These are phyloP conservation scores for Caenorhabditis panamensis DNA, from an alignment of 2,888 invertebrate genomes.

Conservation along the genomic window DNA sequence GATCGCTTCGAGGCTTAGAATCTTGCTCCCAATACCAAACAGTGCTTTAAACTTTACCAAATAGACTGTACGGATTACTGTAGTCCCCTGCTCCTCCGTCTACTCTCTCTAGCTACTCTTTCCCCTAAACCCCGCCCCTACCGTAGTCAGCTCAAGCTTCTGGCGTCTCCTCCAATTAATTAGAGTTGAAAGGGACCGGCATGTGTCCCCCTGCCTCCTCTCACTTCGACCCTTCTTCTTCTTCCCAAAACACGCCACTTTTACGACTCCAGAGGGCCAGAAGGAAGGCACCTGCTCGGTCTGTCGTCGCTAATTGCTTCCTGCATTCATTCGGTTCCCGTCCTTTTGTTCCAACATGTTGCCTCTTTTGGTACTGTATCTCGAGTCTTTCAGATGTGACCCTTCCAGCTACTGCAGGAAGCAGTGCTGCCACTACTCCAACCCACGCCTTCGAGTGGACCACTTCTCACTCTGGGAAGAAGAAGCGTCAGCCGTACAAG, in stretches of 20 bases:
- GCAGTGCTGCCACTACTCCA: slow-evolving; percentile 23
- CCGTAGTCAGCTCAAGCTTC: slow-evolving; percentile 16
- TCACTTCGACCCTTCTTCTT: background rate
- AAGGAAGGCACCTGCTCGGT: slow-evolving; percentile 35
- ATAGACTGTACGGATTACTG: background rate
- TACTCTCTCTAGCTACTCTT: background rate
- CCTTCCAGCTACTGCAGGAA: slow-evolving; percentile 16
- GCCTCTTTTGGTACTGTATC: no score
- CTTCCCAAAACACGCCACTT: slow-evolving; percentile 32
- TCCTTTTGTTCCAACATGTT: no score
- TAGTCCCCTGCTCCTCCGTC: no score
- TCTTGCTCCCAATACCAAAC: no score
- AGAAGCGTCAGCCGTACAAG: slow-evolving; percentile 51
- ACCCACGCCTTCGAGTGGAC: slow-evolving; percentile 26
- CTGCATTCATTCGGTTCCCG: background rate
- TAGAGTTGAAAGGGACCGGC: slow-evolving; percentile 57
- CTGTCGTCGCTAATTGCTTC: slow-evolving; percentile 9
- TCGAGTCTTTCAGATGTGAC: no score
- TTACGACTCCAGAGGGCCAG: slow-evolving; percentile 32
- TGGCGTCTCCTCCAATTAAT: slow-evolving; percentile 38
- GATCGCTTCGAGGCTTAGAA: no score
- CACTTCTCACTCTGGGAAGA: slow-evolving; percentile 31
- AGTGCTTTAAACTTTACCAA: no score
- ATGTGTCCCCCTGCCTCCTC: slow-evolving; percentile 8
- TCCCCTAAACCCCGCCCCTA: slow-evolving; percentile 17